phyloP scores from a whole-genome alignment of 2,888 invertebrate genomes.

The Venustoraphidia nigricollis region DNA sequence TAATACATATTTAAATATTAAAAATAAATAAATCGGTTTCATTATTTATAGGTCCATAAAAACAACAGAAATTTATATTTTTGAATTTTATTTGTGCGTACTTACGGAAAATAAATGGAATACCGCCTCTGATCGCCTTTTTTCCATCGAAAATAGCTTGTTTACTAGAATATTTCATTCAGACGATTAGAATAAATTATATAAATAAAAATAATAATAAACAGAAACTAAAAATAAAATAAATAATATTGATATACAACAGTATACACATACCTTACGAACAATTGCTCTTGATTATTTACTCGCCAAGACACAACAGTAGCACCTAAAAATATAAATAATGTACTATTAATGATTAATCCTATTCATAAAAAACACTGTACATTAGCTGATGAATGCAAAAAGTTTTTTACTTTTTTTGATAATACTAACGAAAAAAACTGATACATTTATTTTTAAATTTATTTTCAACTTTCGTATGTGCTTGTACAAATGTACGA shows the following conservation, averaged over 20 bases:
- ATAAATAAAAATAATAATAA: too few species aligned
- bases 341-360: constrained; percentile 4
- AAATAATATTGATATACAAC: neutral
- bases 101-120: constrained; percentile 96
- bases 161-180: constrained; percentile 49
- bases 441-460: too few species aligned
- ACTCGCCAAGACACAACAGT: constrained; percentile 94
- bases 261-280: constrained; percentile 65
- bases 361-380: neutral
- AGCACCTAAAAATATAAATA: constrained; percentile 54
- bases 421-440: too few species aligned
- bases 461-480: too few species aligned
- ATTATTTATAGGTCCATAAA: neutral
- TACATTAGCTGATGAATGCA: too few species aligned
- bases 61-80: neutral
- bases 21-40: too few species aligned
- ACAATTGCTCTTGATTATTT: constrained; percentile 90
- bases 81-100: constrained; percentile 19
- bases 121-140: constrained; percentile 89
- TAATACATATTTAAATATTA: constrained; percentile 1
- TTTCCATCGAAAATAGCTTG: constrained; percentile 93
- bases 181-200: constrained; percentile 9
- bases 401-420: too few species aligned
- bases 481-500: too few species aligned
- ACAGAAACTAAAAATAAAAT: too few species aligned